phyloP scores from a whole-genome alignment of 2,113 vertebrate genomes.

The Empidonax traillii region DNA sequence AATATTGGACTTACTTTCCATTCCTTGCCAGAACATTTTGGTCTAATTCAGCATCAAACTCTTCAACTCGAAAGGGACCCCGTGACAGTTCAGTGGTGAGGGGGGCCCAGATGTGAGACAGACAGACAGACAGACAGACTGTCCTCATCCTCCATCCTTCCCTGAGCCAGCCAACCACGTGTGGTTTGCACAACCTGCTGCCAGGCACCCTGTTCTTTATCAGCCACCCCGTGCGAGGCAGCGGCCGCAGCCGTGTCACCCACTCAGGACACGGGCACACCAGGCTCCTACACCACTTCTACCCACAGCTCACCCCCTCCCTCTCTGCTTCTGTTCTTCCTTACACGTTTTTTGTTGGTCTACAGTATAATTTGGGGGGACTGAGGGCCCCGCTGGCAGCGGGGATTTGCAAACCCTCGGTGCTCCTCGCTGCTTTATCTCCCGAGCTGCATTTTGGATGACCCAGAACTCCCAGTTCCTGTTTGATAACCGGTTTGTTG shows the following conservation, averaged over 20 bases:
- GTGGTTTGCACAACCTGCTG: background rate
- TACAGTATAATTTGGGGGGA: background rate
- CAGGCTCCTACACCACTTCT: background rate
- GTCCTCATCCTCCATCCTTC: background rate
- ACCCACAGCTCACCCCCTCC: background rate
- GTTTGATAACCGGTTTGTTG: background rate
- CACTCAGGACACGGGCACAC: accelerated
- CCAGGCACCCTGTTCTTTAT: background rate
- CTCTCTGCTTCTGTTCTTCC: background rate
- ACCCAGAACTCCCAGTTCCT: background rate
- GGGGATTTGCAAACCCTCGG: background rate
- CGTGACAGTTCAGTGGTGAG: accelerated
- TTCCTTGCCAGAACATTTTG: background rate
- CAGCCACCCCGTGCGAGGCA: background rate
- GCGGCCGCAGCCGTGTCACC: background rate
- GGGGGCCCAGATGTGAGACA: background rate
- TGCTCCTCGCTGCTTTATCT: accelerated
- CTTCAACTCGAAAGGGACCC: background rate
- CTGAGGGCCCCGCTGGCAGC: background rate
- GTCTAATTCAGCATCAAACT: background rate
- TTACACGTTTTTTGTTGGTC: background rate
- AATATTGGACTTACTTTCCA: background rate
- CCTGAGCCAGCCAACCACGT: background rate
- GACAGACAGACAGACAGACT: background rate
- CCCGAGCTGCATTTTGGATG: background rate